Evolutionary conservation across 1,140 invertebrate genomes (phyloP).

Genomic region (Zaprionus taronus): DNA sequence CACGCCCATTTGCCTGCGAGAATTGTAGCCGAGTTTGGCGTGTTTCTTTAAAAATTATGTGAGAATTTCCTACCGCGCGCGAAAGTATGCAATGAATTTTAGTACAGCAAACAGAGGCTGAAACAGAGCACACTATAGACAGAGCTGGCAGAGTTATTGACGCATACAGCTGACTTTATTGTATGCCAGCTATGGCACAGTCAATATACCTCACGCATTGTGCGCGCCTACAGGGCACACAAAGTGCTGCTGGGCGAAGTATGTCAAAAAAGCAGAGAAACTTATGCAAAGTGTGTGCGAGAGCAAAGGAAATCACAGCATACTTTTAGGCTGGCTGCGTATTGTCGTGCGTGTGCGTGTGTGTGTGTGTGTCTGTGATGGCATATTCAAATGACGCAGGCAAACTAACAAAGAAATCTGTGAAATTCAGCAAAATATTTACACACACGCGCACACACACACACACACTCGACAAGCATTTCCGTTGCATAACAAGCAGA

Average conservation of each 20-base stretch:
- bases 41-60: constrained; percentile 3
- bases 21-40: background rate
- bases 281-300: constrained; percentile 75
- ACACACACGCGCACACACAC: constrained; percentile 66
- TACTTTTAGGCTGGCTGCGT: constrained; percentile 46
- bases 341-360: constrained; percentile 10
- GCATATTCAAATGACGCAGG: constrained; percentile 63
- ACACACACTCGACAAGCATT: constrained; percentile 47
- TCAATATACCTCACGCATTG: constrained; percentile 14
- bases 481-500: constrained; percentile 68
- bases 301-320: constrained; percentile 67
- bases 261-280: constrained; percentile 70
- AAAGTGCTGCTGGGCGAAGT: constrained; percentile 53
- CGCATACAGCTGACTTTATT: background rate
- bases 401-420: constrained; percentile 69
- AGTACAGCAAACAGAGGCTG: background rate
- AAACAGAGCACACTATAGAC: background rate
- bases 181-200: background rate
- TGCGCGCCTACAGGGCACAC: background rate
- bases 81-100: constrained; percentile 3
- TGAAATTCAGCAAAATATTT: constrained; percentile 76
- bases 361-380: constrained; percentile 16
- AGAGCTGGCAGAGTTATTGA: background rate
- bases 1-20: background rate
- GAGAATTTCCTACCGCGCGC: background rate